Base-by-base conservation (phyloP, 2,113 vertebrate species). In the Morphnarchus princeps region DNA sequence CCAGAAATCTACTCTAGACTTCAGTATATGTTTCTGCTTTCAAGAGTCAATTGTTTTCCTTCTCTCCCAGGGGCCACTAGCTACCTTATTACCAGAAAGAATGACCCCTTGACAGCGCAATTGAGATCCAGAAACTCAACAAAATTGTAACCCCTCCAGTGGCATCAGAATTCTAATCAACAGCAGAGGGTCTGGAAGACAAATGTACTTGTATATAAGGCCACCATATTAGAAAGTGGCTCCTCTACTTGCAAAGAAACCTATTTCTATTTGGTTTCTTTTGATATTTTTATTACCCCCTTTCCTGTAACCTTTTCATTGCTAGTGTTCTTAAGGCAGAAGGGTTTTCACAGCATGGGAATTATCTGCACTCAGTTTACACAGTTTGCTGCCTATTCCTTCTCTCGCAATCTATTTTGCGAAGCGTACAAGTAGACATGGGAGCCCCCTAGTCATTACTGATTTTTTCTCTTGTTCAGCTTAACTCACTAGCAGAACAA, bases 31-130 rank as follows among this genome's bases (percentile, higher is more conserved):
- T 97, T 98, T 96, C 95, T 83, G 93, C 95, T 97, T 97, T 97
- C 82, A 93, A 91, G 95, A 95, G 80, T 95, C 96, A 96, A 96
- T 95, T 97, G 96, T 98, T 97, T 97, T 97, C 89, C 89, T 92
- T 97, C 77, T 96, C 96, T 98, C 96, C 94, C 96, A 92, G 95
- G 95, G 92, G 97, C 95, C 94, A 96, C 96, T 94, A 95, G 92
- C 95, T 97, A 97, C 97, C 98, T 97, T 97, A 96, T 97, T 97
- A 98, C 94, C 91, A 98, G 96, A 96, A 98, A 98, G 93, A 98
- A 97, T 97, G 96, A 97, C 95, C 97, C 94, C 92, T 89, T 97
- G 98, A 97, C 97, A 96, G 96, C 13, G 1, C 81, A 97, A 93
- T 65, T 96, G 88, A 95, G 94, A 97, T 94, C 96, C 95, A 97